A percentile compares a stretch with the other conserved stretches of the same genome.
These are phyloP conservation scores for Abrostola triplasia DNA, from an alignment of 2,888 invertebrate species.

Conservation along the genomic window DNA sequence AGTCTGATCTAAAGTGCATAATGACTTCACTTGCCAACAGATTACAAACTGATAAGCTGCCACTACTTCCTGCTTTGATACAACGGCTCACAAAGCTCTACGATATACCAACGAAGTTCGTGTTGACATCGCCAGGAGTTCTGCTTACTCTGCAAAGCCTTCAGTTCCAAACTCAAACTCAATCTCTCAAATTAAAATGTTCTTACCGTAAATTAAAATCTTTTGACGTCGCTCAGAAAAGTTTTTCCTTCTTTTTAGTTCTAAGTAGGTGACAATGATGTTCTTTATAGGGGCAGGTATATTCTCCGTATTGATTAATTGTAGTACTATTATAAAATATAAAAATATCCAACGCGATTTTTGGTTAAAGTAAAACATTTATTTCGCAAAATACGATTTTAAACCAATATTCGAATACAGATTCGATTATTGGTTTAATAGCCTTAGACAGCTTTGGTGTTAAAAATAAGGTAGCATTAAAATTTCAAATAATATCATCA, in stretches of 20 bases:
- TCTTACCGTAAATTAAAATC: conserved; percentile 13
- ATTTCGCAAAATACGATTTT: too few species aligned
- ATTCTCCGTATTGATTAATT: too few species aligned
- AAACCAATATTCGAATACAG: too few species aligned
- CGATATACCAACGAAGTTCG: conserved; percentile 35
- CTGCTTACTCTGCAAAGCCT: conserved; percentile 20
- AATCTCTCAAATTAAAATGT: conserved; percentile 45
- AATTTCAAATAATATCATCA: background rate
- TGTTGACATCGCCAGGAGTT: conserved; percentile 46
- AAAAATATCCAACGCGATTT: too few species aligned
- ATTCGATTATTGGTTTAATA: too few species aligned
- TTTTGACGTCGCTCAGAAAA: background rate
- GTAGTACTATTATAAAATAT: too few species aligned
- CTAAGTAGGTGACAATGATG: background rate
- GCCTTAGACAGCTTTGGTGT: too few species aligned
- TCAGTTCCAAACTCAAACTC: conserved; percentile 31
- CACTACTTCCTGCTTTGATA: conserved; percentile 26
- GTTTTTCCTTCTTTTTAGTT: background rate
- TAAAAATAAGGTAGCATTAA: background rate
- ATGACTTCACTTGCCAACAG: conserved; percentile 13
- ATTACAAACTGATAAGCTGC: conserved; percentile 25
- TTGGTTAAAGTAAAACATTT: too few species aligned
- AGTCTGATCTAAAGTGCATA: background rate
- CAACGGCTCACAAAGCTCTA: conserved; percentile 28
- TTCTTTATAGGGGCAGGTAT: background rate